Base-by-base conservation (phyloP, 2,888 invertebrate genomes). In the Ectemnius cavifrons region DNA sequence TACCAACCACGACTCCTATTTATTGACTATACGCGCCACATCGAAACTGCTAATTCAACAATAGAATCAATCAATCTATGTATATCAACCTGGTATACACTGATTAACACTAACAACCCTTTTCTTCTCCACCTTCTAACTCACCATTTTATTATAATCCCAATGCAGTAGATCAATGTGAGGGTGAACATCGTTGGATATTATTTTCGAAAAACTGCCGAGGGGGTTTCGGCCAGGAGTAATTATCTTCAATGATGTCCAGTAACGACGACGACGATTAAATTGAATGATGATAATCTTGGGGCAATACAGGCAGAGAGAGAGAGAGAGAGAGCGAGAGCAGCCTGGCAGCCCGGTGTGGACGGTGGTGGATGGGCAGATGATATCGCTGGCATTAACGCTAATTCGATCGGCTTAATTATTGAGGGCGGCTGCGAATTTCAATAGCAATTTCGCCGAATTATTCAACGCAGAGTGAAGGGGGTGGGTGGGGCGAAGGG, bases 11-110 rank as follows among this genome's bases (percentile, higher is more conserved):
- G 13, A 2, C 4, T 47, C 47, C 2, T 2, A 47, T 47, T 47
- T 20, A 20, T 62, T 14, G n/a, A 63, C 49, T 28, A 14, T 52
- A 14, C 2, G 20, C 3, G 37, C 47, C 47, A n/a, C n/a, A 28
- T 11, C 28, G 62, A 13, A 68, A 45, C 46, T 13, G 45, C 27
- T 37, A 52, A 59, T 62, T 63, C 58, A 46, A 72, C 67, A 62
- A 67, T 67, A 72, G 67, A 77, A 67, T 77, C 70, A 75, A 60
- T 28, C 72, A 69, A 49, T 47, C 75, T 70, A 72, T n/a, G n/a
- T 72, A 75, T 77, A 58, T 20, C 70, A 5, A 6, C 4, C 16
- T 4, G 14, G 47, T 58, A 60, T 64, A 58, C 61, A 16, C 18
- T 63, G 57, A 65, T 63, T 73, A 73, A 76, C 67, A 64, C 8